Base-by-base conservation (phyloP, 2,113 vertebrate species). In the Tylochromis polylepis region DNA sequence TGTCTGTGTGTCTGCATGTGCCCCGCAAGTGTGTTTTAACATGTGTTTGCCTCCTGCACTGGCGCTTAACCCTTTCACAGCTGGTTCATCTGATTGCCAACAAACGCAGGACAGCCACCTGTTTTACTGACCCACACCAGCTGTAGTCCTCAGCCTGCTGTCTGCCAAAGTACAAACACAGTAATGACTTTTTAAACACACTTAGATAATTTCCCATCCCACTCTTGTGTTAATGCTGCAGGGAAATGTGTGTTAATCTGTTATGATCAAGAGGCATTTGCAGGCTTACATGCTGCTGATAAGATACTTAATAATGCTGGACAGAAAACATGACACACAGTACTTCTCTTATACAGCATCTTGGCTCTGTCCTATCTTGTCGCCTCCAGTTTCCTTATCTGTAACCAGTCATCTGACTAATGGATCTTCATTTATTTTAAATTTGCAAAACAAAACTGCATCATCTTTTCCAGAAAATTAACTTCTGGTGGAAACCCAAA, bases 11-110 rank as follows among this genome's bases (percentile, higher is more conserved):
- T 90, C 78, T 46, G 83, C 60, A 75, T 89, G 85, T 88, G 80
- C 80, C 43, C 85, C 41, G 41, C 14, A n/a, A 72, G 70, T 92
- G 86, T 86, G 84, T 87, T 80, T 87, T 43, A 38, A 81, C 88
- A 87, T 91, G 90, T 88, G 84, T 91, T 85, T 87, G 81, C 85
- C 87, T 79, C 79, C 82, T 85, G 85, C 80, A 55, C 29, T 11
- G 72, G 57, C 16, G 79, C 80, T 91, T 83, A 91, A 93, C 78
- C 62, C 79, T 49, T 72, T 83, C 43, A 20, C 11, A 2, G 57
- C 59, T 67, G 65, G 10, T 80, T 79, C 6, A 3, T 79, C 34
- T 81, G 49, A 56, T 59, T n/a, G 59, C 84, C 72, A 53, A 59
- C 22, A 29, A 15, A 24, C 31, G 22, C 56, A 72, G 78, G 82